These are phyloP conservation scores for Synergus itoensis DNA, from an alignment of 2,888 invertebrate genomes.

Conservation along the genomic window DNA sequence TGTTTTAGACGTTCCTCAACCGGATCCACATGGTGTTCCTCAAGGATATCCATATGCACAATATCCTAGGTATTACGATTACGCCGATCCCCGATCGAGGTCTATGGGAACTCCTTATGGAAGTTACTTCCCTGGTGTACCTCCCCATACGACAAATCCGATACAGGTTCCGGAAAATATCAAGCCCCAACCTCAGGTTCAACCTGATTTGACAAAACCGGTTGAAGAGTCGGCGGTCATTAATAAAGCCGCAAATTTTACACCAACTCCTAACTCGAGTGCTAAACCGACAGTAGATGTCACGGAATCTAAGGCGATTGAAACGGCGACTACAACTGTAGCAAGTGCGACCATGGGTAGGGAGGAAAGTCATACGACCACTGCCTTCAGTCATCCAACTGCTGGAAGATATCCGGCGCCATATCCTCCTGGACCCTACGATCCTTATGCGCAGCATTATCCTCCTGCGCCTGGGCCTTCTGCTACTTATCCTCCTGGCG, in stretches of 20 bases:
- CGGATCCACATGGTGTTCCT: slow-evolving; percentile 57
- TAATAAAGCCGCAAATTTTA: neutral
- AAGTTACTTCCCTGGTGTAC: slow-evolving; percentile 70
- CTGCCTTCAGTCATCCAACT: slow-evolving; percentile 74
- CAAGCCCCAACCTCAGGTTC: slow-evolving; percentile 53
- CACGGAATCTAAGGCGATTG: slow-evolving; percentile 18
- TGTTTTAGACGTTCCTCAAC: slow-evolving; percentile 28
- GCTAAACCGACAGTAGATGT: slow-evolving; percentile 50
- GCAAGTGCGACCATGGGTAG: slow-evolving; percentile 48
- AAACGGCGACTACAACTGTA: neutral
- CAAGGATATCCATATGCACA: slow-evolving; percentile 75
- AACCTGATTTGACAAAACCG: slow-evolving; percentile 56
- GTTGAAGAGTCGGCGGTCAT: slow-evolving; percentile 43
- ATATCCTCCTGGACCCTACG: slow-evolving; percentile 74
- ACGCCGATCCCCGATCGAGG: slow-evolving; percentile 71
- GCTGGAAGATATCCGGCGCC: slow-evolving; percentile 71
- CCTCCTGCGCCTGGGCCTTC: slow-evolving; percentile 72
- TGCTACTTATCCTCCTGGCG: slow-evolving; percentile 73
- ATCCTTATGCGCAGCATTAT: slow-evolving; percentile 75
- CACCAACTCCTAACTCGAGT: neutral
- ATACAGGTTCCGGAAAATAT: slow-evolving; percentile 58
- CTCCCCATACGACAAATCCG: slow-evolving; percentile 63
- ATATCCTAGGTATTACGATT: slow-evolving; percentile 74
- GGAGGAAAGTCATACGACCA: slow-evolving; percentile 71
- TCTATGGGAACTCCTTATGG: slow-evolving; percentile 71